phyloP scores from a whole-genome alignment of 2,113 vertebrate species.

The Hydrochoerus hydrochaeris region DNA sequence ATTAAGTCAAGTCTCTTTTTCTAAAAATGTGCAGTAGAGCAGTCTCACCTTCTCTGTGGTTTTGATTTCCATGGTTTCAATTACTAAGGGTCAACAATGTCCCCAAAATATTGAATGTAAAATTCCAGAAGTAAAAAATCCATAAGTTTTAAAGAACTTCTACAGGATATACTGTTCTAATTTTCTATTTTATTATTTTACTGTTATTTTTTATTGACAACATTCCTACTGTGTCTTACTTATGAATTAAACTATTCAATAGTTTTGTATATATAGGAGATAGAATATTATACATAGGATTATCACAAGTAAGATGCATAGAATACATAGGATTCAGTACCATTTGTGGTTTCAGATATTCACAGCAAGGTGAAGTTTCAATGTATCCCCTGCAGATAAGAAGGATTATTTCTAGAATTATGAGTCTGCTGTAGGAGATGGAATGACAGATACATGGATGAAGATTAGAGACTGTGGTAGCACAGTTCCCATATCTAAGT shows the following conservation, averaged over 20 bases:
- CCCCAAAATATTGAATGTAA: too few species aligned
- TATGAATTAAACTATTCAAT: background rate
- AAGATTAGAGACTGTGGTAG: background rate
- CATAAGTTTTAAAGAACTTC: background rate
- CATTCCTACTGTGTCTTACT: background rate
- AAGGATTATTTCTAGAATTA: background rate
- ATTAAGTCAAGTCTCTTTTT: background rate
- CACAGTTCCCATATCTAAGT: background rate
- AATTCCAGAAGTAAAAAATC: background rate
- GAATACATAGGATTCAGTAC: background rate
- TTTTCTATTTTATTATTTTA: background rate
- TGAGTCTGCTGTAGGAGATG: background rate
- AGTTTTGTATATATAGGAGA: background rate
- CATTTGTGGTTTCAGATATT: background rate
- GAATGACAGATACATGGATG: background rate
- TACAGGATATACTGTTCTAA: background rate
- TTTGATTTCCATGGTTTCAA: background rate
- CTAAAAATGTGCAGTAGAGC: background rate
- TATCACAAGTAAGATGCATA: background rate
- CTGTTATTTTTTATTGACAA: background rate
- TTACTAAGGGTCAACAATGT: background rate
- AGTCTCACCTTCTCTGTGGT: background rate
- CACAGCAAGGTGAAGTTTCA: background rate
- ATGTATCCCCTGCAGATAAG: background rate
- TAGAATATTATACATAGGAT: background rate